Base-by-base conservation (phyloP, 2,888 invertebrate genomes). In the Aricia artaxerxes region DNA sequence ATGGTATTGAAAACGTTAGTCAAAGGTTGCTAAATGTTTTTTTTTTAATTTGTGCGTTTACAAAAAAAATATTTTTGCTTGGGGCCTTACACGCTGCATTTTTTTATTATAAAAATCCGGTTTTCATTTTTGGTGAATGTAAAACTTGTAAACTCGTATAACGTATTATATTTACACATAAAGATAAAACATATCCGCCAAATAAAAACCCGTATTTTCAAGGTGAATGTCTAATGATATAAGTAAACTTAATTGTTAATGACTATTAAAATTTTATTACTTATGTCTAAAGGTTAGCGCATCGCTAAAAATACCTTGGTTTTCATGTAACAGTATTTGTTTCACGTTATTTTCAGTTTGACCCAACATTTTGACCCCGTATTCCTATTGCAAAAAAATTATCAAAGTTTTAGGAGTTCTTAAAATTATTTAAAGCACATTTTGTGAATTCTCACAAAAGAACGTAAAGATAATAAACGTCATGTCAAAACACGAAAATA, bases 161-260 rank as follows among this genome's bases (percentile, higher is more conserved):
- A 69, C 35, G 35, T 69, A 7, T 69, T 13, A 69, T 61, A 61
- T 69, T 35, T 69, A 69, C 69, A 31, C 64, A 35, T 69, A 69
- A 69, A 69, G 13, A 69, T 69, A 69, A 69, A 69, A 69, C 69
- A 11, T 69, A 69, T 69, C 69, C 35, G 69, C 69, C 35, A 69
- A 35, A 69, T 69, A 35, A 35, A 64, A 69, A 69, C 69, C 69
- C 69, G 69, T 69, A 35, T 38, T 69, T 69, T 69, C 69, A 69
- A 69, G 69, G 69, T 69, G 60, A 60, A 60, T 61, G 31, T 64
- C 9, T 64, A 31, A 64, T 64, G 69, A 69, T 38, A 61, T 24
- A 38, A 24, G 24, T 24, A 24, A 69, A 69, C 35, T 69, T 69
- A 69, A 69, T 69, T 69, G 69, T 69, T 69, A 69, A 69, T 69